Percentiles rank a stretch among this genome's conserved stretches.
These are phyloP conservation scores for Odontocerum albicorne DNA, from an alignment of 2,888 invertebrate genomes.

Conservation along the genomic window DNA sequence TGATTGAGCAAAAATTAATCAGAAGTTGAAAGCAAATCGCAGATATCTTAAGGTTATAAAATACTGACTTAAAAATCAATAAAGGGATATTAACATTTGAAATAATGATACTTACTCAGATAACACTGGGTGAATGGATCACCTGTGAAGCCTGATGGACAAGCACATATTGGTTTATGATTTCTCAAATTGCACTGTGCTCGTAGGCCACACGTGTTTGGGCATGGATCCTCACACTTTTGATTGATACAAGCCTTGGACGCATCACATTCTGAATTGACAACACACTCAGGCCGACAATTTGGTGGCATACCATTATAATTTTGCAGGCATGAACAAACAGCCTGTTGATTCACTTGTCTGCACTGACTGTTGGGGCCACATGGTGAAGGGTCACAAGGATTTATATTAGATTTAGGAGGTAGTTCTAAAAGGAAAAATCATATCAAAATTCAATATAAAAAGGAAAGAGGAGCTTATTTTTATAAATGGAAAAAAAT, in stretches of 20 bases:
- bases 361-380: conserved; percentile 87
- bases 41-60: no score
- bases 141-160: conserved; percentile 81
- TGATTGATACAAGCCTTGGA: conserved; percentile 84
- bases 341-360: conserved; percentile 76
- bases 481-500: background rate
- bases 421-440: conserved; percentile 46
- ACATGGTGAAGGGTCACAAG: conserved; percentile 83
- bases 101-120: conserved; percentile 67
- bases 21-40: no score
- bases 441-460: no score
- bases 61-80: no score
- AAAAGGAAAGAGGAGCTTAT: conserved; percentile 1
- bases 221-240: conserved; percentile 86
- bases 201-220: conserved; percentile 82
- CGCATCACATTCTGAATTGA: conserved; percentile 82
- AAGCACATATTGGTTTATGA: conserved; percentile 86
- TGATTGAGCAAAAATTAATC: no score
- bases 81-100: no score
- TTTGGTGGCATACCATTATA: conserved; percentile 78
- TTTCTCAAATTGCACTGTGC: conserved; percentile 82
- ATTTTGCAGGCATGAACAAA: conserved; percentile 80
- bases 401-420: conserved; percentile 58
- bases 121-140: conserved; percentile 83
- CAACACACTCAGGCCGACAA: conserved; percentile 83